Evolutionary conservation across 2,797 vertebrate genomes (phyloP), one percentile per base, ranked within the genome.

Genomic region (Hemibagrus guttatus): DNA sequence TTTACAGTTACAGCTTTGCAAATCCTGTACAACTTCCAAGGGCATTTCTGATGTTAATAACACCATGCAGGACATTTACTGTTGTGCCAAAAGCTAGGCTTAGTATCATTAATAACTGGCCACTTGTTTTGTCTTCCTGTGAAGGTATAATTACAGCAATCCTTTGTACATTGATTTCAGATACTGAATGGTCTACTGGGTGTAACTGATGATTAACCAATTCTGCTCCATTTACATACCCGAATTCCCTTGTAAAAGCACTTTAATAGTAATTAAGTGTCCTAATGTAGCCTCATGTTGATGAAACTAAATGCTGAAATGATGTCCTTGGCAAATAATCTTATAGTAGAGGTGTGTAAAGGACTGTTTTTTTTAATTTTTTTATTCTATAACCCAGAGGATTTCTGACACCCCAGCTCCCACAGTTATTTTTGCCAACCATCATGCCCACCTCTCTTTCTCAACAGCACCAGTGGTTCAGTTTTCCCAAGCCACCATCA

Each of bases 31-130:
- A 23, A 28, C 6, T 85, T 54, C 31, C 35, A 74, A 19, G 21
- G 26, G 56, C 58, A 35, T 39, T 58, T 31, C 0, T 82, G 2
- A 35, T 74, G 58, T 79, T 76, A 14, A 69, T 87, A 68, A 85
- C 66, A 81, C 56, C 31, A 63, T 87, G 54, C 42, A 81, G 46
- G 66, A 42, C 75, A 61, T 81, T 85, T 42, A 8, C 68, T 56
- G 31, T 82, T 71, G 59, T 68, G 42, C 58, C 69, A 84, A 76
- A 84, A 84, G 69, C 74, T 72, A 74, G 76, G 31, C 75, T 84
- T 75, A 76, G 81, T 84, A 89, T 86, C 69, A 83, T 75, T 35
- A 28, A n/a, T 52, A 86, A 87, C 58, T 82, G 75, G 58, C 81
- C 42, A 49, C 42, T 46, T 66, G 26, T 72, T 87, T 86, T 59